These are phyloP conservation scores for Nasonia oneida DNA, from an alignment of 2,888 invertebrate genomes.

Conservation along the genomic window DNA sequence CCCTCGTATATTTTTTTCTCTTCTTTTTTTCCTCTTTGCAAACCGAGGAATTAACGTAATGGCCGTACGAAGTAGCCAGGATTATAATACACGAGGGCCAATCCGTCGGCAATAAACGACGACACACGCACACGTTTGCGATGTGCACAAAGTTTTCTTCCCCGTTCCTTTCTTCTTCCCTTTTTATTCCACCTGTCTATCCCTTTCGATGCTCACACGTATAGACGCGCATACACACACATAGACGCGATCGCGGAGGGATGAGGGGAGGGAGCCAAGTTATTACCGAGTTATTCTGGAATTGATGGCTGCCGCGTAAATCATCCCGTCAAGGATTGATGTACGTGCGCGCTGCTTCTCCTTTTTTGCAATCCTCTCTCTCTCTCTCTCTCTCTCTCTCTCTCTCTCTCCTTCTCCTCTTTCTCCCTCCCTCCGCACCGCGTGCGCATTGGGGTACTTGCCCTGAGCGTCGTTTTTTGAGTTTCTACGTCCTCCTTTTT, in stretches of 20 bases:
- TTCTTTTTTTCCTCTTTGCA: background rate
- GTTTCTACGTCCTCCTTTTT: conserved; percentile 50
- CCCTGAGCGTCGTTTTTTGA: conserved; percentile 57
- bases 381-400: background rate
- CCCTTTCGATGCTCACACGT: conserved; percentile 44
- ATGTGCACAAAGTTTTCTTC: conserved; percentile 46
- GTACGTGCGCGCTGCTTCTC: conserved; percentile 68
- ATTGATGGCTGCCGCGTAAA: conserved; percentile 75
- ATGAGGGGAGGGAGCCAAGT: conserved; percentile 66
- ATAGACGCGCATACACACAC: conserved; percentile 10
- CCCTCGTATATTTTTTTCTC: background rate
- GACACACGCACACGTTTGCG: conserved; percentile 12
- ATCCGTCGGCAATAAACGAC: conserved; percentile 41
- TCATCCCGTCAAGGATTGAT: conserved; percentile 74
- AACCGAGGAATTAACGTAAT: conserved; percentile 35
- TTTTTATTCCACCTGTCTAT: conserved; percentile 27
- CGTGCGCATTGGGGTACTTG: conserved; percentile 35
- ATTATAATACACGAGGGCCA: conserved; percentile 1
- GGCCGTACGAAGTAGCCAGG: background rate
- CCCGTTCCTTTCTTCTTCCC: conserved; percentile 15
- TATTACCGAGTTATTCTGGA: conserved; percentile 75
- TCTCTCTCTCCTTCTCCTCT: conserved; percentile 30
- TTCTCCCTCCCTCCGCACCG: background rate
- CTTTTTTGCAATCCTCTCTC: conserved; percentile 64
- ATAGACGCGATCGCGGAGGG: background rate